phyloP scores from a whole-genome alignment of 2,888 invertebrate genomes.

The Drosophila lutescens region DNA sequence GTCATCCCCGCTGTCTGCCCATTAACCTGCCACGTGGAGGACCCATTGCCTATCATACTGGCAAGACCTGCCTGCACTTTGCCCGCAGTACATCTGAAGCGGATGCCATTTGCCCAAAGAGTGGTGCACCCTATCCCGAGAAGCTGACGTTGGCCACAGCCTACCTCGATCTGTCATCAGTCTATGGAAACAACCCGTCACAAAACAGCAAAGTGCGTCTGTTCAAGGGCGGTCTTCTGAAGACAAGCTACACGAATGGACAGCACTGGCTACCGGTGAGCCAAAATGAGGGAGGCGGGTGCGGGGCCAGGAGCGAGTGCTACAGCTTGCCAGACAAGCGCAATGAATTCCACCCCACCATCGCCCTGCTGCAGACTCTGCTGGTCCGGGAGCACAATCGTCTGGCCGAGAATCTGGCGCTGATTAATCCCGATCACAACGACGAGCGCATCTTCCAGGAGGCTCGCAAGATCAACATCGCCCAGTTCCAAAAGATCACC shows the following conservation, averaged over 20 bases:
- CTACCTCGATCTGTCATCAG: slow-evolving; percentile 89
- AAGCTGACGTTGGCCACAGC: slow-evolving; percentile 85
- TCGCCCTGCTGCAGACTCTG: slow-evolving; percentile 84
- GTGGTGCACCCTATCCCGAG: slow-evolving; percentile 85
- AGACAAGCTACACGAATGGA: slow-evolving; percentile 85
- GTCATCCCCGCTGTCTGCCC: slow-evolving; percentile 83
- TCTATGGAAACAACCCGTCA: slow-evolving; percentile 89
- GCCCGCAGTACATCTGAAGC: slow-evolving; percentile 88
- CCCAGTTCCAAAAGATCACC: slow-evolving; percentile 85
- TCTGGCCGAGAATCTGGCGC: slow-evolving; percentile 81
- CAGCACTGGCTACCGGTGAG: slow-evolving; percentile 89
- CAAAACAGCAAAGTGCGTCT: slow-evolving; percentile 87
- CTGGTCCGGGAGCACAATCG: slow-evolving; percentile 85
- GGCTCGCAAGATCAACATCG: slow-evolving; percentile 84
- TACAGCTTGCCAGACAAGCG: slow-evolving; percentile 87
- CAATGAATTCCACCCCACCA: slow-evolving; percentile 81
- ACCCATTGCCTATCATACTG: slow-evolving; percentile 85
- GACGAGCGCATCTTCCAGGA: slow-evolving; percentile 85
- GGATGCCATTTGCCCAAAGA: slow-evolving; percentile 86
- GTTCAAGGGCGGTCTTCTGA: slow-evolving; percentile 88
- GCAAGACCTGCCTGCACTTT: slow-evolving; percentile 87
- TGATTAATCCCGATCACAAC: slow-evolving; percentile 85
- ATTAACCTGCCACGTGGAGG: slow-evolving; percentile 86
- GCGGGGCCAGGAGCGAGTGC: slow-evolving; percentile 87
- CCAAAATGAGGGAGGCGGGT: slow-evolving; percentile 86